phyloP scores from a whole-genome alignment of 1,140 invertebrate genomes.

The Heliothis subflexa region DNA sequence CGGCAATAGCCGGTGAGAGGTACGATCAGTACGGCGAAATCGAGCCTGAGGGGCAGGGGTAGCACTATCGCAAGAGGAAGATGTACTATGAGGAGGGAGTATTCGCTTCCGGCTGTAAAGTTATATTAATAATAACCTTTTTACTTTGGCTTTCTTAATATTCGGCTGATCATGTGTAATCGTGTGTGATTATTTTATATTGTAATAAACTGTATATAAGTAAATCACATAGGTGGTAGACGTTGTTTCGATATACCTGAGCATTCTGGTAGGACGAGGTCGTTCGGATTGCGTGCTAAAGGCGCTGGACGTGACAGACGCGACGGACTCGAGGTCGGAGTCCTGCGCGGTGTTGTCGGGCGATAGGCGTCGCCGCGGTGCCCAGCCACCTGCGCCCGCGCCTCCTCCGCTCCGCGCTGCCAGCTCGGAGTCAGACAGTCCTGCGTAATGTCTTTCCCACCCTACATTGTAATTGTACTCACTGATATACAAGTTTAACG shows the following conservation, averaged over 20 bases:
- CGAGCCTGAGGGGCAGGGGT: constrained; percentile 46
- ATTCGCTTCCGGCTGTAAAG: constrained; percentile 64
- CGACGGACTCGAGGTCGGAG: constrained; percentile 96
- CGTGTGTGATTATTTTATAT: background rate
- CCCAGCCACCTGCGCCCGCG: constrained; percentile 71
- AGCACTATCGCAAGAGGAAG: constrained; percentile 66
- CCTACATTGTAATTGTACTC: constrained; percentile 74
- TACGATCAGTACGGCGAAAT: constrained; percentile 41
- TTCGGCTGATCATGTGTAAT: background rate
- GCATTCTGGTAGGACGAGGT: constrained; percentile 89
- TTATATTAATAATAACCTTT: constrained; percentile 44
- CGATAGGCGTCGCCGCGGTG: constrained; percentile 83
- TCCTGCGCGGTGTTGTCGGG: constrained; percentile 92
- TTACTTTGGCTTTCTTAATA: background rate
- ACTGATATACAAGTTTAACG: constrained; percentile 20
- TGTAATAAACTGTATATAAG: background rate
- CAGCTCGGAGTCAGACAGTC: constrained; percentile 93
- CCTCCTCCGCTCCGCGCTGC: constrained; percentile 85
- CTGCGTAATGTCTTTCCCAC: constrained; percentile 93
- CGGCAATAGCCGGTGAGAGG: constrained; percentile 53
- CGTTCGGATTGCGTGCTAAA: constrained; percentile 97
- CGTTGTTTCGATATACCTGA: constrained; percentile 67
- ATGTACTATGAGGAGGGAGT: constrained; percentile 60
- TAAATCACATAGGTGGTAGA: background rate
- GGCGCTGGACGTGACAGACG: constrained; percentile 94